Evolutionary conservation across 1,140 invertebrate genomes (phyloP).

Genomic region (Dufourea novaeangliae): DNA sequence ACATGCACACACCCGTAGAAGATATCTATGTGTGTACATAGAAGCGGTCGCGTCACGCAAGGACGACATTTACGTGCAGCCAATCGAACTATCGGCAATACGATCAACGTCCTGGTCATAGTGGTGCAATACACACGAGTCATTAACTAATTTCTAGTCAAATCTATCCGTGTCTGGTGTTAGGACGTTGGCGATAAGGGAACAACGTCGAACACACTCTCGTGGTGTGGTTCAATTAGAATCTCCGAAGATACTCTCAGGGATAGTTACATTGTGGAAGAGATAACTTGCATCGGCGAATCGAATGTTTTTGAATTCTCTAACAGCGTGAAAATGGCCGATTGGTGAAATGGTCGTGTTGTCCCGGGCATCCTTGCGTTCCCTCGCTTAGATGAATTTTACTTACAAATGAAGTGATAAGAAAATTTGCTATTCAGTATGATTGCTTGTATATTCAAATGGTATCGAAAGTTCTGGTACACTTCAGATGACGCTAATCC

Average conservation of each 20-base stretch:
- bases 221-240: not conserved
- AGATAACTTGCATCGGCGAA: not conserved
- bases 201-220: not conserved
- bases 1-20: not conserved
- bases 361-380: too few relatives aligned
- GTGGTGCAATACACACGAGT: constrained; percentile 59
- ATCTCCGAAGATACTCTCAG: too few relatives aligned
- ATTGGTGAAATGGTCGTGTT: too few relatives aligned
- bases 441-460: too few relatives aligned
- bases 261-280: not conserved
- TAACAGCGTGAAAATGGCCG: constrained; percentile 7
- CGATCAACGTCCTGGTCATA: constrained; percentile 68
- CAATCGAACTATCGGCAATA: constrained; percentile 63
- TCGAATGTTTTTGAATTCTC: not conserved
- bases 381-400: too few relatives aligned
- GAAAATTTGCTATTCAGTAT: too few relatives aligned
- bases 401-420: too few relatives aligned
- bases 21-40: not conserved
- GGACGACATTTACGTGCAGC: constrained; percentile 14
- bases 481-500: too few relatives aligned
- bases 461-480: too few relatives aligned
- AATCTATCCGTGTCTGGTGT: constrained; percentile 16
- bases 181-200: constrained; percentile 9
- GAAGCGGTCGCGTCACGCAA: not conserved
- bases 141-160: constrained; percentile 64